Evolutionary conservation across 23 tunicate species (phyloP).

Genomic region (Oikopleura vanhoeffeni): DNA sequence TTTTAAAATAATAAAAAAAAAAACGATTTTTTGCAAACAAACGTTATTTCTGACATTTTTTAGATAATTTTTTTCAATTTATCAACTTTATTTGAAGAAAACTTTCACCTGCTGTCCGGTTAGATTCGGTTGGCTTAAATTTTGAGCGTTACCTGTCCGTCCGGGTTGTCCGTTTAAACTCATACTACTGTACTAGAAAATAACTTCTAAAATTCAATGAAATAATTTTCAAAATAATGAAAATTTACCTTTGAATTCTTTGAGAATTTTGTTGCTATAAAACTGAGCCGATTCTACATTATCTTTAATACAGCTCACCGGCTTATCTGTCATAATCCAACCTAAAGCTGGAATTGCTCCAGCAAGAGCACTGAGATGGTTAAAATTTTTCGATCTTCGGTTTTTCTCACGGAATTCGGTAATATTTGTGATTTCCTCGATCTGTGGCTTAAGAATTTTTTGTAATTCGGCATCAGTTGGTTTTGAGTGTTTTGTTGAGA

Average conservation of each 20-base stretch:
- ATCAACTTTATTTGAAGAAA: too few relatives aligned
- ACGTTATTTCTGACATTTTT: too few relatives aligned
- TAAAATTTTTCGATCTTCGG: background rate
- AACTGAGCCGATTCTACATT: conserved; percentile 40
- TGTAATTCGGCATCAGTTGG: background rate
- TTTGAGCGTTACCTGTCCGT: too few relatives aligned
- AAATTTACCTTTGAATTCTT: conserved; percentile 37
- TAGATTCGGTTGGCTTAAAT: too few relatives aligned
- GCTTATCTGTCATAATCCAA: conserved; percentile 52
- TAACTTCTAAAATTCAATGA: too few relatives aligned
- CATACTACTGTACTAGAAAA: too few relatives aligned
- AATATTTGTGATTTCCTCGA: background rate
- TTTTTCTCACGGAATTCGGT: background rate
- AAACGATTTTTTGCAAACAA: too few relatives aligned
- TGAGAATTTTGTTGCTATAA: conserved; percentile 69
- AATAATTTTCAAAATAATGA: too few relatives aligned
- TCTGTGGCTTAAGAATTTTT: background rate
- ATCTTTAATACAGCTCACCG: conserved; percentile 45
- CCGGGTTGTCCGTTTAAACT: too few relatives aligned
- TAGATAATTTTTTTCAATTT: too few relatives aligned
- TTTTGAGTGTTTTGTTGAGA: background rate
- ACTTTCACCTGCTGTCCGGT: too few relatives aligned
- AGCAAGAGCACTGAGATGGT: background rate
- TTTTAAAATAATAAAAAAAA: too few relatives aligned
- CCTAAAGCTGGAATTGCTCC: conserved; percentile 26